Evolutionary conservation across 2,797 vertebrate genomes (phyloP), one percentile per base, ranked within the genome.

Genomic region (Tinamus major): DNA sequence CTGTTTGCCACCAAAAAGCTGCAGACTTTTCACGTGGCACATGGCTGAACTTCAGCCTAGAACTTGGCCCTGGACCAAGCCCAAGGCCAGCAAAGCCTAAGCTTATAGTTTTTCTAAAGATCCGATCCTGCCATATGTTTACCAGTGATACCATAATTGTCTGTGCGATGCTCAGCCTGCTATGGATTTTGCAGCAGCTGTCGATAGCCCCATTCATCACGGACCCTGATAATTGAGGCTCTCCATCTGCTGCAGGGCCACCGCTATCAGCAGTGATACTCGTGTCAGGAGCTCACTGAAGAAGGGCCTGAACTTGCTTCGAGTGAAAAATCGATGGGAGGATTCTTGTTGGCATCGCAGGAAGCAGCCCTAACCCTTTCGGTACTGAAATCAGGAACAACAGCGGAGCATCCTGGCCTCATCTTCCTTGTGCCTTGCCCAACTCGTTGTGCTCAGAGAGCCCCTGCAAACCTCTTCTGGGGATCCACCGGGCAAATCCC

Each of bases 181-280:
- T 94, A 93, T 97, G 95, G 93, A 95, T 97, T 97, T 96, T 97
- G 89, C 87, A 88, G 95, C 96, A 97, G 94, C 95, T 96, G 96
- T 96, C 96, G 93, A 96, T 94, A 96, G 92, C 89, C 81, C 95
- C 96, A 84, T 92, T 96, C 95, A 91, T 97, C 94, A 94, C 12
- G 1, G 94, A 83, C 92, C 85, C 94, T 75, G 96, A 96, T 97
- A 96, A 97, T 96, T 97, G 96, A 96, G 86, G 76, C 69, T 0
- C 93, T 96, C 96, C 97, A 97, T 96, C 96, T 97, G 96, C 96
- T 96, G 67, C 95, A 96, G 93, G 91, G 93, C 83, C 95, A 91
- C 94, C 86, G 35, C 88, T 94, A 90, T 82, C 92, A 97, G 89
- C 92, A 86, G 85, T 81, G 87, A 95, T 96, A 96, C 94, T 96